Evolutionary conservation across 2,797 vertebrate genomes (phyloP), one percentile per base, ranked within the genome.

Genomic region (Cygnus olor): DNA sequence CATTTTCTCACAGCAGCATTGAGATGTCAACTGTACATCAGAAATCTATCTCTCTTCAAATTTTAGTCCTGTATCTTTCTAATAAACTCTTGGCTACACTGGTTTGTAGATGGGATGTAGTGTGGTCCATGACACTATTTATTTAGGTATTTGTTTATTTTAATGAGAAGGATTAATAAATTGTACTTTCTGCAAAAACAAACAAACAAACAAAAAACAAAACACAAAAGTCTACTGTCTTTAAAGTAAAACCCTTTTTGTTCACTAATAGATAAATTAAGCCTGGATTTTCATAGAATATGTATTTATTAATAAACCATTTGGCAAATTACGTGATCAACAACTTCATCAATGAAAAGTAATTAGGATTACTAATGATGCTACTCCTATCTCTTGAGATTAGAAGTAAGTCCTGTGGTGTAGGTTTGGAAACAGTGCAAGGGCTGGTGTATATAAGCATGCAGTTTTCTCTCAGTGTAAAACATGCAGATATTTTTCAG

Each of bases 331-430:
- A 42, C 79, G 64, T 93, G 69, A 90, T 89, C 85, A 88, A 61
- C 27, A 74, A 87, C 5, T 65, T 71, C 85, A 87, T 63, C 61
- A 89, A 57, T 92, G 13, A 93, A 95, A 96, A 94, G 7, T 40
- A 94, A 66, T 90, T 94, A 94, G 14, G 58, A 76, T 93, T 92
- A 87, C 58, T 96, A 57, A 68, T 53, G 72, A 45, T 42, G 28
- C 80, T 94, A 34, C 14, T 80, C 11, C 65, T 95, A 20, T 93
- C 80, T 95, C 65, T 82, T 73, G 81, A 95, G 77, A 69, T 89
- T 74, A 94, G 42, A 94, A 64, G 36, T 81, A 86, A 91, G 8
- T 8, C 34, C 63, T 93, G 49, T 80, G 44, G 34, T 76, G 34
- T 88, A 82, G 56, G 17, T 92, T 74, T 77, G 92, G 18, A 45